Evolutionary conservation across 2,888 invertebrate species (phyloP).

Genomic region (Thalpophila matura): DNA sequence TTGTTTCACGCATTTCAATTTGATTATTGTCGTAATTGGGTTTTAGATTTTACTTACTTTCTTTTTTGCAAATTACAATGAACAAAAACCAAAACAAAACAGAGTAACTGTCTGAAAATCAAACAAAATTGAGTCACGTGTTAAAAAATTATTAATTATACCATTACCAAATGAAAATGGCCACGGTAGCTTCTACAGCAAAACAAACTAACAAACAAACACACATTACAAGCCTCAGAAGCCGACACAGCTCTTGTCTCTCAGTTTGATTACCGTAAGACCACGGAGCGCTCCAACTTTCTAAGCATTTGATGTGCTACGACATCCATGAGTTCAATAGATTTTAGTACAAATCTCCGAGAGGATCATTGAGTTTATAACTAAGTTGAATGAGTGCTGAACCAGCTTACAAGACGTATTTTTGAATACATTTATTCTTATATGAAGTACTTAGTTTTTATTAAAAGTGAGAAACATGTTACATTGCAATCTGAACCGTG

Average conservation of each 20-base stretch:
- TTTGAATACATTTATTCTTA: background rate
- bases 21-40: too few relatives aligned
- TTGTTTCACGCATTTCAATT: too few relatives aligned
- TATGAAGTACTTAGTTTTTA: background rate
- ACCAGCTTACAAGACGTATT: background rate
- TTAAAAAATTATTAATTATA: too few relatives aligned
- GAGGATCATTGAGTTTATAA: background rate
- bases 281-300: conserved; percentile 78
- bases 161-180: background rate
- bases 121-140: too few relatives aligned
- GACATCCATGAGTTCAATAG: conserved; percentile 63
- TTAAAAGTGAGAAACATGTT: too few relatives aligned
- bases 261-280: conserved; percentile 83
- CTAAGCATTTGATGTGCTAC: conserved; percentile 75
- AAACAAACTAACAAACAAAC: conserved; percentile 1
- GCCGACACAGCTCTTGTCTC: conserved; percentile 62
- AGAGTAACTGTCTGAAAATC: too few relatives aligned
- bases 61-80: too few relatives aligned
- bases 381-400: background rate
- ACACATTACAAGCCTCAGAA: conserved; percentile 22
- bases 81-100: too few relatives aligned
- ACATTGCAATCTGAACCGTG: too few relatives aligned
- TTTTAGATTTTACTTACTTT: too few relatives aligned
- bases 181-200: background rate
- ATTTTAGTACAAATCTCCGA: conserved; percentile 14